A percentile compares a stretch with the other conserved stretches of the same genome.
These are phyloP conservation scores for Acrocephalus arundinaceus DNA, from an alignment of 2,113 vertebrate species.

Conservation along the genomic window DNA sequence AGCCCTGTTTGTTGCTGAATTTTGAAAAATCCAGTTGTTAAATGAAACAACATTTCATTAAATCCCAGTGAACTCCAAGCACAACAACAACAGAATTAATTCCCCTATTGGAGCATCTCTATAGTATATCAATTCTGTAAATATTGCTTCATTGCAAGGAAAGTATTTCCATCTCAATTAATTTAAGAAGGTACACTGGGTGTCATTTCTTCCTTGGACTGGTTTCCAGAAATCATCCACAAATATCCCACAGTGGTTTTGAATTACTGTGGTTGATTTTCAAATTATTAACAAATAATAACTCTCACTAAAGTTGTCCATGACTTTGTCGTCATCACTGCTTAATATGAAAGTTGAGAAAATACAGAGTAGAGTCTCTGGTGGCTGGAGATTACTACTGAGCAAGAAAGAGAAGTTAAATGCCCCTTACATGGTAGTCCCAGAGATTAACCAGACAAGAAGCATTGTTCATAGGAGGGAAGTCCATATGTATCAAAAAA, in stretches of 20 bases:
- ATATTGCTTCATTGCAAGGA: not conserved
- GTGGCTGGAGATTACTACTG: not conserved
- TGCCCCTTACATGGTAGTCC: not conserved
- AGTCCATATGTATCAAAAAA: not conserved
- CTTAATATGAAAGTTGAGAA: not conserved
- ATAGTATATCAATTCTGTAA: not conserved
- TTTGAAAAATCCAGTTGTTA: not conserved
- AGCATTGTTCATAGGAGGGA: not conserved
- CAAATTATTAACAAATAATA: not conserved
- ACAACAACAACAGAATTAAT: not conserved
- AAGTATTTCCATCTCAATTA: not conserved
- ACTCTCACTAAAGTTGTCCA: not conserved
- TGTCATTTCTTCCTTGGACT: not conserved
- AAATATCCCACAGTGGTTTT: not conserved
- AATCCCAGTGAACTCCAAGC: not conserved
- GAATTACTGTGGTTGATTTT: not conserved
- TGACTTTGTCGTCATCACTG: not conserved
- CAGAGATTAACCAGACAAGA: not conserved
- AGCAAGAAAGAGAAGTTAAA: not conserved
- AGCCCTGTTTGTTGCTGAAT: not conserved
- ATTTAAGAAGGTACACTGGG: not conserved
- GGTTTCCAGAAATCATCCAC: not conserved
- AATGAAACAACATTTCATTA: not conserved
- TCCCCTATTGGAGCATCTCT: not conserved
- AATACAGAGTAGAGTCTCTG: not conserved